Base-by-base conservation (phyloP, 2,113 vertebrate genomes). In the Sarotherodon lohbergeri region DNA sequence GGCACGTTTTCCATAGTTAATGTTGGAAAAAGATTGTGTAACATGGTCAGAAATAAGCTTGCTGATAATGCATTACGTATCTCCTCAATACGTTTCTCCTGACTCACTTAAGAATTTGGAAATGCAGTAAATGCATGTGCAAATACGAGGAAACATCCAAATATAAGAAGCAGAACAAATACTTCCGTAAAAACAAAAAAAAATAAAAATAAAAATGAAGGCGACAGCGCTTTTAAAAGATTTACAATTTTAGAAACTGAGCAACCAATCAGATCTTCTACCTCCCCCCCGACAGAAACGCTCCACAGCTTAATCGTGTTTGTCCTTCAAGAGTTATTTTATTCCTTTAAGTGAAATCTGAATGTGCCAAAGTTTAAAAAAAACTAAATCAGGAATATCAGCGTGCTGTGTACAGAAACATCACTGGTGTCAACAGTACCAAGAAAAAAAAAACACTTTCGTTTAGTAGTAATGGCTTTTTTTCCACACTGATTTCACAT, bases 101-200 rank as follows among this genome's bases (percentile, higher is more conserved):
- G 29, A 79, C 32, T 39, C 82, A 86, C 17, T 9, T 34, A 24
- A 82, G 63, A 87, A 24, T 82, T 87, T 50, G 19, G 34, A 85
- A 81, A 89, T 50, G 32, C 56, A 84, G 17, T 36, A 76, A 8
- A 12, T 13, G 12, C 9, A 27, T 71, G 43, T 57, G 16, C n/a
- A 50, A 68, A 88, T 82, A 71, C 52, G 66, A 48, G 32, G 61
- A 88, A 82, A 85, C 4, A 3, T 85, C 59, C 12, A 19, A 46
- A 68, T 81, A 29, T 84, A 10, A 87, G 83, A 88, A 92, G 80
- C 73, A 82, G 88, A 88, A 94, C 11, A 59, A 59, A 85, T 34
- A 90, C 88, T 92, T 91, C 90, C 36, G 39, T 41, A 54, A 85
- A 85, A 46, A 39, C 34, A 68, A 85, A 86, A 52, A 32, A 2